Evolutionary conservation across 2,113 vertebrate genomes (phyloP), one percentile per base, ranked within the genome.

Genomic region (Larimichthys crocea): DNA sequence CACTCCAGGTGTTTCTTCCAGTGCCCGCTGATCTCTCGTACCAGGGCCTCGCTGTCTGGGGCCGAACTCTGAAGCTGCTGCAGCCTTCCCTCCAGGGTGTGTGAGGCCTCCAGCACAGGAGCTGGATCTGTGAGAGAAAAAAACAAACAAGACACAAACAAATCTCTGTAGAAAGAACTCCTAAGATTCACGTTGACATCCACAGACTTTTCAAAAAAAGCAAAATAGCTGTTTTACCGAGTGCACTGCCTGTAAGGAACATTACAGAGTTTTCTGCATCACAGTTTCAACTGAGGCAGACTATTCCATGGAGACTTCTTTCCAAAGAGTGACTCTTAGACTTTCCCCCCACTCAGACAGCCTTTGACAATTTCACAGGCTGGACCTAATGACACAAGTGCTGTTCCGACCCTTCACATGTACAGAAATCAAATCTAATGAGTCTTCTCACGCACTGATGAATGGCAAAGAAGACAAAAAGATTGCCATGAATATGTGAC

Each of bases 51-150:
- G 77, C 92, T 89, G 50, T 96, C 95, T 0, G 96, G 93, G 79
- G 96, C 93, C 0, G 93, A 94, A 89, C 92, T 90, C 91, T 97
- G 96, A 55, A 97, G 94, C 90, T 96, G 94, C 92, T 97, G 96
- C 90, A 97, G 95, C 78, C 96, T 90, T 88, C 96, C 96, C 92
- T 97, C 97, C 90, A 97, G 93, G 78, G 95, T 95, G 77, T 95
- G 96, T 0, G 96, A 95, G 59, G 96, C 96, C 91, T 98, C 97
- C 89, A 98, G 95, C 84, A 97, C 91, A 48, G 97, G 97, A 64
- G 95, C 95, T 0, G 97, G 95, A 86, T 98, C 98, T 98, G 91
- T 0, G 10, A 67, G 4, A 14, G 3, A 46, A 46, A 44, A 46
- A 46, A 46, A 22, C 5, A 82, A 35, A 76, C 35, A 85, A 40